phyloP scores from a whole-genome alignment of 2,113 vertebrate genomes.

The Corythornis madagascariensis region DNA sequence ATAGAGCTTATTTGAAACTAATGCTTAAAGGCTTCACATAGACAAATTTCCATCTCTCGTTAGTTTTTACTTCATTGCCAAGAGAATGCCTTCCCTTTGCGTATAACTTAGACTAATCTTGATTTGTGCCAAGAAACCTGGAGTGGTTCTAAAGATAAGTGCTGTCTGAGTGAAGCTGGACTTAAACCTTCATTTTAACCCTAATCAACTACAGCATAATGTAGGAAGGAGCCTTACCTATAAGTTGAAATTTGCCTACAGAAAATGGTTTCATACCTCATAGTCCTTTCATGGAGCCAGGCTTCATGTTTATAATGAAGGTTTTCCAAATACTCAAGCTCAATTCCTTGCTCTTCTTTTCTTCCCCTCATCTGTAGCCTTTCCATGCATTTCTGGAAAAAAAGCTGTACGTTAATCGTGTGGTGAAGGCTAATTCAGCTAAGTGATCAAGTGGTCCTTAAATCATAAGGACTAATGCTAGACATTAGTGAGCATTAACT shows the following conservation, averaged over 20 bases:
- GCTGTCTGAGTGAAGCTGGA: background rate
- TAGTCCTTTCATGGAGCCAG: constrained; percentile 80
- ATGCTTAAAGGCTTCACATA: background rate
- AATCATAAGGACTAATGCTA: background rate
- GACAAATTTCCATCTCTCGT: background rate
- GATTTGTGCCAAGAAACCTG: background rate
- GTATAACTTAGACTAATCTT: background rate
- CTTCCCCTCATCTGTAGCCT: constrained; percentile 78
- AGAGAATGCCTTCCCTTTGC: background rate
- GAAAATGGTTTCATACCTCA: constrained; percentile 68
- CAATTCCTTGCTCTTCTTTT: constrained; percentile 83
- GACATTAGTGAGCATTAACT: background rate
- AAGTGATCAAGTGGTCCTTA: background rate
- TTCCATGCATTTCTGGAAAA: constrained; percentile 84
- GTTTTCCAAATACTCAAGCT: constrained; percentile 86
- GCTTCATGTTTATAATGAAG: constrained; percentile 85
- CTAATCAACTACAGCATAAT: background rate
- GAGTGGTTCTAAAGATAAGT: background rate
- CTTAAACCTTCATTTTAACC: background rate
- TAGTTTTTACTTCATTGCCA: background rate
- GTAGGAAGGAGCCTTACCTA: background rate
- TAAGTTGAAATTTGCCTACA: background rate
- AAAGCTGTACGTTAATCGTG: background rate
- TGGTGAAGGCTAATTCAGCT: background rate
- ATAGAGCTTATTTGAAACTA: background rate